Conservation (phyloP, 2,888 invertebrate genomes). For the Campoplex nolae region DNA sequence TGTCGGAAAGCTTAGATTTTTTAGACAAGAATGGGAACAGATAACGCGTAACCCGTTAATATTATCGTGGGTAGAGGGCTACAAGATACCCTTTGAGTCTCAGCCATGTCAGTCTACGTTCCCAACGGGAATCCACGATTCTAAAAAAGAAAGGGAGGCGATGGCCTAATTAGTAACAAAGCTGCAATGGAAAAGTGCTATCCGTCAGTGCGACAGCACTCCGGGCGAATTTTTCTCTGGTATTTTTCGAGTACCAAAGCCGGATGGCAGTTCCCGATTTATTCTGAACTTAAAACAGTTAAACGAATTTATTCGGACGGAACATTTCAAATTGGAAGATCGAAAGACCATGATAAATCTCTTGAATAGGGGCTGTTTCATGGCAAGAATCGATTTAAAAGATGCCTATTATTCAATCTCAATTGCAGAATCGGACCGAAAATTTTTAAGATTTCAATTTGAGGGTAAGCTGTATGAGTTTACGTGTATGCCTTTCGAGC, state of each 20-base stretch:
- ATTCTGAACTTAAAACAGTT: slow-evolving; percentile 32
- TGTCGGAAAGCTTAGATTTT: no score
- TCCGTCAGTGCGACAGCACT: no score
- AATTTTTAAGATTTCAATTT: slow-evolving; percentile 43
- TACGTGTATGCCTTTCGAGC: slow-evolving; percentile 48
- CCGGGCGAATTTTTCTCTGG: background rate
- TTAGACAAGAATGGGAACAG: background rate
- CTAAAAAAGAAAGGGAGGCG: no score
- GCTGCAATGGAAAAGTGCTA: no score
- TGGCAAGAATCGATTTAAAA: slow-evolving; percentile 24
- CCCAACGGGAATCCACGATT: no score
- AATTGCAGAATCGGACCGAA: slow-evolving; percentile 24
- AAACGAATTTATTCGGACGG: slow-evolving; percentile 17
- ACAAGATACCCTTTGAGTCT: no score
- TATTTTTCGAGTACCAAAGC: slow-evolving; percentile 20
- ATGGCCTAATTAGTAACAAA: no score
- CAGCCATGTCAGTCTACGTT: no score
- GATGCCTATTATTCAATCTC: slow-evolving; percentile 39
- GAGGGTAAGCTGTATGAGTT: slow-evolving; percentile 27
- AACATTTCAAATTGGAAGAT: slow-evolving; percentile 42
- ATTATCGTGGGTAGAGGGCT: background rate
- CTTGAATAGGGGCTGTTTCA: slow-evolving; percentile 4
- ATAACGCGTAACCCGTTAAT: background rate
- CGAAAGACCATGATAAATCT: background rate
- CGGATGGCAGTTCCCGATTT: background rate